A percentile compares a stretch with the other conserved stretches of the same genome.
These are phyloP conservation scores for Stegostoma tigrinum DNA, from an alignment of 2,113 vertebrate genomes.

Conservation along the genomic window DNA sequence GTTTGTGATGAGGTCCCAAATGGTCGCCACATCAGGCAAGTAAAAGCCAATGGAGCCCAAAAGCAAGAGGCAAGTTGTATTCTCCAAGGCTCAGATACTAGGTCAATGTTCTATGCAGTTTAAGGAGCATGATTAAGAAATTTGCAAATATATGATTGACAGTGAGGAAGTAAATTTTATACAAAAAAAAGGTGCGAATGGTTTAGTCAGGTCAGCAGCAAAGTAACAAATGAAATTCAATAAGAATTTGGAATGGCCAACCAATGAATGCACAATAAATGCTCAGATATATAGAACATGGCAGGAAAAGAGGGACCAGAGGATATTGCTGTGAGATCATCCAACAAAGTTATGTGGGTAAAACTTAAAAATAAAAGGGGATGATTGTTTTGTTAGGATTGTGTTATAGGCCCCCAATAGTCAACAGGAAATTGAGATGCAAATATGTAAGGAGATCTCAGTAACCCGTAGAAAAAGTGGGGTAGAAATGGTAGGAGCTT, in stretches of 20 bases:
- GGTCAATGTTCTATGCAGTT: neutral
- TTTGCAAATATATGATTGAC: neutral
- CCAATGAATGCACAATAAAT: neutral
- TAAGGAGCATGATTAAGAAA: neutral
- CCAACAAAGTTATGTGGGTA: too few species aligned
- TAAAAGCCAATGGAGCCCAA: neutral
- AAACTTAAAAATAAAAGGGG: too few species aligned
- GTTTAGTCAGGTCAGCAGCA: neutral
- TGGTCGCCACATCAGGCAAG: neutral
- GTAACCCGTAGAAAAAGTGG: too few species aligned
- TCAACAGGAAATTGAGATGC: too few species aligned
- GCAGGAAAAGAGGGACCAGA: neutral
- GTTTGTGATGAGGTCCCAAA: neutral
- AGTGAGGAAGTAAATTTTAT: neutral
- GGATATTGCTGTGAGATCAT: too few species aligned
- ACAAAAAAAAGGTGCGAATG: neutral
- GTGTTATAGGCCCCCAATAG: too few species aligned
- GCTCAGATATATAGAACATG: neutral
- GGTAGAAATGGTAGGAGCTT: too few species aligned
- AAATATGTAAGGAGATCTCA: too few species aligned
- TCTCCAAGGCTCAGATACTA: neutral
- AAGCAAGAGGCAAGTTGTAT: neutral
- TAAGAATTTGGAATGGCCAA: neutral
- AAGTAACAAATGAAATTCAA: neutral
- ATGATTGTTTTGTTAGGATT: too few species aligned